These are phyloP conservation scores for Heliconius hermathena DNA, from an alignment of 1,140 invertebrate genomes.

Conservation along the genomic window DNA sequence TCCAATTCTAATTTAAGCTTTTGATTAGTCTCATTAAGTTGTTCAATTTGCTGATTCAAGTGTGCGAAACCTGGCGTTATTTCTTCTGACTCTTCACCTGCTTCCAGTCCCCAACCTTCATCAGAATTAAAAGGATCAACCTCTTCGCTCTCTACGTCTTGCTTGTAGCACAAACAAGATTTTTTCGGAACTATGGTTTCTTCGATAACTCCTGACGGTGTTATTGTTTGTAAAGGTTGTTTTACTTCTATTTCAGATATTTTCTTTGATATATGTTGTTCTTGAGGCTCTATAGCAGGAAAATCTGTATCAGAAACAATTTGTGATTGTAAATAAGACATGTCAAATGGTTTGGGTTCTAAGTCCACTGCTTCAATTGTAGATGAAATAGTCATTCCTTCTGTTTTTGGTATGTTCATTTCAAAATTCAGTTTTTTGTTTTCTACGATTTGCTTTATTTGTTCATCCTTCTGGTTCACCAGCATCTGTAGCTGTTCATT, in stretches of 20 bases:
- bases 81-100: constrained; percentile 53
- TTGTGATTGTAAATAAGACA: constrained; percentile 63
- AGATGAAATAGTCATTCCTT: constrained; percentile 75
- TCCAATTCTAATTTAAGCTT: constrained; percentile 82
- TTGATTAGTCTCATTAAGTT: constrained; percentile 65
- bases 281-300: not conserved
- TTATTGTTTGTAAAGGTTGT: constrained; percentile 32
- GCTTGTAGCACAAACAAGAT: constrained; percentile 79
- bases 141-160: constrained; percentile 45
- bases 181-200: constrained; percentile 78
- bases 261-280: constrained; percentile 42
- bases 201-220: constrained; percentile 44
- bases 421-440: constrained; percentile 70
- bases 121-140: constrained; percentile 74
- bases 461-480: constrained; percentile 61
- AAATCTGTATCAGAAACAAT: constrained; percentile 56
- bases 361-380: constrained; percentile 67
- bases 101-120: constrained; percentile 73
- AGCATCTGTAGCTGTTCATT: constrained; percentile 55
- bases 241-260: constrained; percentile 46
- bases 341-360: constrained; percentile 49
- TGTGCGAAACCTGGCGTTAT: constrained; percentile 59
- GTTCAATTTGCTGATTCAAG: constrained; percentile 60
- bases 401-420: constrained; percentile 78
- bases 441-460: constrained; percentile 70